Evolutionary conservation across 2,113 vertebrate species (phyloP).

Genomic region (Epinephelus cyanopodus): DNA sequence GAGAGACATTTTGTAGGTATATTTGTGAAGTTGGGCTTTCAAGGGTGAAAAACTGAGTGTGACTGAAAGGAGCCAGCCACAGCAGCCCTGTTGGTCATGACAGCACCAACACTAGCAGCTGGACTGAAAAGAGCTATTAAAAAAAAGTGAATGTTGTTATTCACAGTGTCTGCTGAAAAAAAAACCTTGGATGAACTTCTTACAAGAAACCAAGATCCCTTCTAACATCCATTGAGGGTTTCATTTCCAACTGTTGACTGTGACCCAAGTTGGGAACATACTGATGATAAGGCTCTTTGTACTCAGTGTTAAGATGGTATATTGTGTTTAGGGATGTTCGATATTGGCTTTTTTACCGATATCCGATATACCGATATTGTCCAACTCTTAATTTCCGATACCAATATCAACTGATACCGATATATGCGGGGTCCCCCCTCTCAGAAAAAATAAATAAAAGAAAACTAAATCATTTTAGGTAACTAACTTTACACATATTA

Average conservation of each 20-base stretch:
- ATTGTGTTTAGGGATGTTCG: too few relatives aligned
- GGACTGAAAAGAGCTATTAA: neutral
- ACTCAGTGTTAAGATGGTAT: too few relatives aligned
- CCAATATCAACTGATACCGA: too few relatives aligned
- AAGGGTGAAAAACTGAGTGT: slow-evolving; percentile 9
- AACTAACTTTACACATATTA: too few relatives aligned
- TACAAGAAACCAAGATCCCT: neutral
- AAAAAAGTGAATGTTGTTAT: slow-evolving; percentile 13
- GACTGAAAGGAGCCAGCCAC: slow-evolving; percentile 12
- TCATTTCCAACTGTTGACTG: neutral
- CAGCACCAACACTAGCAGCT: slow-evolving; percentile 14
- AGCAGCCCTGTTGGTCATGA: slow-evolving; percentile 16
- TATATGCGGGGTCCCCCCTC: too few relatives aligned
- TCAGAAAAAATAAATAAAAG: too few relatives aligned
- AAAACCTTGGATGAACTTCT: neutral
- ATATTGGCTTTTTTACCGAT: too few relatives aligned
- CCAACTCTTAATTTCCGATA: too few relatives aligned
- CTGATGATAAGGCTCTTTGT: neutral
- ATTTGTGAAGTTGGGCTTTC: neutral
- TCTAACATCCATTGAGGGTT: neutral
- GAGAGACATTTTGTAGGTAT: neutral
- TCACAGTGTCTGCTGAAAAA: neutral
- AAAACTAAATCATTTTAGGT: too few relatives aligned
- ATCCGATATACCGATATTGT: too few relatives aligned
- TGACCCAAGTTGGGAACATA: neutral